These are phyloP conservation scores for Machaerirhynchus nigripectus DNA, from an alignment of 2,113 vertebrate species.

Conservation along the genomic window DNA sequence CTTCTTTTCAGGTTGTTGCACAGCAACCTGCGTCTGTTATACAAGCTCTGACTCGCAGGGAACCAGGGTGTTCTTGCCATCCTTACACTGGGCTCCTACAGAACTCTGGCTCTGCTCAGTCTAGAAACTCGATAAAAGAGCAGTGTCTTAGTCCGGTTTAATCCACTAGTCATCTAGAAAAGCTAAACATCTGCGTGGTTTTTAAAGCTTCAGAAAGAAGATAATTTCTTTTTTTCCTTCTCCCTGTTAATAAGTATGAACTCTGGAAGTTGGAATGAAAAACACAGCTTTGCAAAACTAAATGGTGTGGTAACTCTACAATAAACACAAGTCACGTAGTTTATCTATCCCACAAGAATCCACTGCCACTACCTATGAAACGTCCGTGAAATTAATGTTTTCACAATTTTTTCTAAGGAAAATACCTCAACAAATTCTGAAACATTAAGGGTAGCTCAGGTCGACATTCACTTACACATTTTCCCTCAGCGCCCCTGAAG, in stretches of 20 bases:
- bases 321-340: neutral
- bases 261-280: neutral
- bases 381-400: neutral
- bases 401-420: neutral
- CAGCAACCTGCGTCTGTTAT: neutral
- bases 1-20: conserved; percentile 8
- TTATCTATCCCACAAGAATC: neutral
- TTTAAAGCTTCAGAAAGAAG: neutral
- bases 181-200: neutral
- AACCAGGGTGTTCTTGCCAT: neutral
- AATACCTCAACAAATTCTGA: neutral
- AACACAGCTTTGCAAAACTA: neutral
- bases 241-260: neutral
- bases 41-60: neutral
- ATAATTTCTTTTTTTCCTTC: neutral
- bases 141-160: neutral
- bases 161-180: neutral
- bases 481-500: neutral
- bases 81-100: neutral
- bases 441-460: neutral
- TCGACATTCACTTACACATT: neutral
- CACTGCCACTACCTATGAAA: neutral
- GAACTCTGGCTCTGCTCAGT: neutral
- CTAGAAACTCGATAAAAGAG: neutral
- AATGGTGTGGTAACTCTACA: neutral